Percentiles rank a stretch among this genome's conserved stretches.
Conservation (phyloP, 2,797 vertebrate genomes). For the Sebastes goodei region DNA sequence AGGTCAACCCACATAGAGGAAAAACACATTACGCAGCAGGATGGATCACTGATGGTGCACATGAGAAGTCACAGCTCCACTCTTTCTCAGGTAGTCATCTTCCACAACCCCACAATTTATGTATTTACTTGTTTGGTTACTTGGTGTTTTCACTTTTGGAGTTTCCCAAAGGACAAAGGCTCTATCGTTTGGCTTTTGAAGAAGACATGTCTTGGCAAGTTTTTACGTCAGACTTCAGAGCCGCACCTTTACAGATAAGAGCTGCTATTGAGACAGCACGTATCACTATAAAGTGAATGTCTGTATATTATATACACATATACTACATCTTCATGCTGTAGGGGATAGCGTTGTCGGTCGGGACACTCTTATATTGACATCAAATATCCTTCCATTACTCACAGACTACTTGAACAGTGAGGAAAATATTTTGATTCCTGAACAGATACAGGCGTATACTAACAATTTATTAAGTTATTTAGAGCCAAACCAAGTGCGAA, state of each 20-base stretch:
- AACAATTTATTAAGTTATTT: too few species aligned
- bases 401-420: too few species aligned
- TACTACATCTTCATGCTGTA: too few species aligned
- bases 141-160: constrained; percentile 51
- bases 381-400: too few species aligned
- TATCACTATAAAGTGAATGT: background rate
- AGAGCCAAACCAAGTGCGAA: too few species aligned
- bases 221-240: background rate
- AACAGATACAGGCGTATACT: too few species aligned
- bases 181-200: background rate
- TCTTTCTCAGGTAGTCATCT: constrained; percentile 57
- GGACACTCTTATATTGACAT: too few species aligned
- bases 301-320: background rate
- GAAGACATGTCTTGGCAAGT: constrained; percentile 22
- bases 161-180: constrained; percentile 38
- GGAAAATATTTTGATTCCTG: too few species aligned
- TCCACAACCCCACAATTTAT: constrained; percentile 54
- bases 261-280: background rate
- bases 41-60: constrained; percentile 22
- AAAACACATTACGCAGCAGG: constrained; percentile 65
- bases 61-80: constrained; percentile 30
- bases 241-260: background rate
- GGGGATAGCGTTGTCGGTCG: too few species aligned
- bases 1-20: constrained; percentile 54
- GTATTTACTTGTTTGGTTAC: constrained; percentile 47